A percentile compares a stretch with the other conserved stretches of the same genome.
Conservation (phyloP, 1,140 invertebrate species). For the Drosophila tsacasi region DNA sequence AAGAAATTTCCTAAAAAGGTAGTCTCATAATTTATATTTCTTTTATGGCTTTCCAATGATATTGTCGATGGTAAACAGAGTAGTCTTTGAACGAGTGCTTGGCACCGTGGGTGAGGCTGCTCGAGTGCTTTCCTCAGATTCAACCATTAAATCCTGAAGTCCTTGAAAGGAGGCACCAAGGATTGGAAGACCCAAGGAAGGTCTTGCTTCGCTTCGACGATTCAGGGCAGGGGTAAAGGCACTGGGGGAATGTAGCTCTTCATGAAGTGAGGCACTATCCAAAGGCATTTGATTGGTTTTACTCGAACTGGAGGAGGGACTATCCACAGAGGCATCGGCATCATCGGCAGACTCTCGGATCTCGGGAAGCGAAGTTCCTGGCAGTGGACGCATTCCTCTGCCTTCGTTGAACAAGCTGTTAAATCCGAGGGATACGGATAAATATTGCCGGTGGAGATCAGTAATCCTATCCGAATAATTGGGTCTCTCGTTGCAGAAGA, state of each 20-base stretch:
- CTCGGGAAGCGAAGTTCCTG: conserved; percentile 6
- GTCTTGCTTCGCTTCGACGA: conserved; percentile 20
- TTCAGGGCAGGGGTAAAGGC: conserved; percentile 53
- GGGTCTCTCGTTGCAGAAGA: conserved; percentile 70
- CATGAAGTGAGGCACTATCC: conserved; percentile 34
- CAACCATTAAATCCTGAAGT: conserved; percentile 45
- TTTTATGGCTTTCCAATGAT: conserved; percentile 67
- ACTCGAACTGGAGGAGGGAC: conserved; percentile 59
- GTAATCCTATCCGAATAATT: conserved; percentile 83
- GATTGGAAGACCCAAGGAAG: neutral
- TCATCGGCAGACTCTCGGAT: conserved; percentile 35
- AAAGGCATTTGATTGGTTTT: conserved; percentile 16
- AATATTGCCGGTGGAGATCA: conserved; percentile 79
- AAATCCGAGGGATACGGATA: conserved; percentile 79
- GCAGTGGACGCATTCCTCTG: neutral
- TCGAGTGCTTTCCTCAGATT: conserved; percentile 8
- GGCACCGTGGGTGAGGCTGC: conserved; percentile 15
- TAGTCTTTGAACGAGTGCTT: conserved; percentile 61
- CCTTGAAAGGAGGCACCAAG: conserved; percentile 38
- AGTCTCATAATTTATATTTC: neutral
- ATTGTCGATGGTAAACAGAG: conserved; percentile 72
- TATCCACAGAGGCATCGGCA: conserved; percentile 45
- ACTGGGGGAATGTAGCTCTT: conserved; percentile 74
- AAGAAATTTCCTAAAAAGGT: neutral
- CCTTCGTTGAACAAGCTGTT: conserved; percentile 71